Evolutionary conservation across 2,113 vertebrate genomes (phyloP).

Genomic region (Chinchilla lanigera): DNA sequence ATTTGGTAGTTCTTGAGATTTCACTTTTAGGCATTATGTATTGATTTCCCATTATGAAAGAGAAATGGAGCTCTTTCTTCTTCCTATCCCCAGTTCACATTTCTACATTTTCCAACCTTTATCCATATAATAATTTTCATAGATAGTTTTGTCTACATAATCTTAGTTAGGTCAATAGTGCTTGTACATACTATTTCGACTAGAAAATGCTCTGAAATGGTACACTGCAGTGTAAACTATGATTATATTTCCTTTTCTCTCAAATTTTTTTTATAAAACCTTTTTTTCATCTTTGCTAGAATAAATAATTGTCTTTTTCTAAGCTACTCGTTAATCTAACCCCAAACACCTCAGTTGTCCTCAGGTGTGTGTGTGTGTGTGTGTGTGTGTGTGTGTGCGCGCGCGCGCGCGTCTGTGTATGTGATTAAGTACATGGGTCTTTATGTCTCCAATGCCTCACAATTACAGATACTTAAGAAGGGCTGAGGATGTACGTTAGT

Average conservation of each 20-base stretch:
- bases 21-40: background rate
- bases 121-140: background rate
- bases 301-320: background rate
- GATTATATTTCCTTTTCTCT: background rate
- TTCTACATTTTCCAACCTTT: background rate
- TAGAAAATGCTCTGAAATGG: background rate
- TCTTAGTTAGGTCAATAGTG: background rate
- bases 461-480: conserved; percentile 10
- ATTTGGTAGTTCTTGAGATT: background rate
- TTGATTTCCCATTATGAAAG: background rate
- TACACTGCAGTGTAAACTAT: background rate
- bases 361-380: background rate
- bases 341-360: background rate
- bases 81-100: background rate
- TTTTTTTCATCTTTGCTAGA: background rate
- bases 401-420: too few relatives aligned
- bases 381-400: background rate
- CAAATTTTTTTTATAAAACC: too few relatives aligned
- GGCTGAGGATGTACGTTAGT: background rate
- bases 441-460: background rate
- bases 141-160: background rate
- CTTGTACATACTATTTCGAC: background rate
- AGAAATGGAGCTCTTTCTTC: background rate
- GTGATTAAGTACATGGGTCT: background rate
- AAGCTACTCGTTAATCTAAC: background rate